Conservation (phyloP, 2,888 invertebrate species). For the Stegophylla sp. region DNA sequence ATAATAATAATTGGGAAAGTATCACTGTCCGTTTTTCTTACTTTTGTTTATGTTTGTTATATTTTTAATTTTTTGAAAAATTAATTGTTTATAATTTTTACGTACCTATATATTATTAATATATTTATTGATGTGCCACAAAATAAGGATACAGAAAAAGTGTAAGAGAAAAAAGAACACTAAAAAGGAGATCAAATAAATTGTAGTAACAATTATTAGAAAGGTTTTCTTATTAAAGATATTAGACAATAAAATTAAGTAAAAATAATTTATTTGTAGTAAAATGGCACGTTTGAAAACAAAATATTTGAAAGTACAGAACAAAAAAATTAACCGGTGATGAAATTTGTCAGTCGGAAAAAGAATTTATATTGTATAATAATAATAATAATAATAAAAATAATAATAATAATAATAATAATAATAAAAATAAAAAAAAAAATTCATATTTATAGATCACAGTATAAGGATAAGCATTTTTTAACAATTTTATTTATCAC, state of each 20-base stretch:
- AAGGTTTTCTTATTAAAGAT: slow-evolving; percentile 5
- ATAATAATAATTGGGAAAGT: slow-evolving; percentile 56
- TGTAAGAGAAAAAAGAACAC: slow-evolving; percentile 53
- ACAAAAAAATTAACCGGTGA: slow-evolving; percentile 50
- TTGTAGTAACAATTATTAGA: slow-evolving; percentile 45
- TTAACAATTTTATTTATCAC: slow-evolving; percentile 58
- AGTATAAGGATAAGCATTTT: slow-evolving; percentile 58
- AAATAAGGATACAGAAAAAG: slow-evolving; percentile 51
- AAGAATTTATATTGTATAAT: slow-evolving; percentile 36
- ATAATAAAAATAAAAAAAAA: slow-evolving; percentile 47
- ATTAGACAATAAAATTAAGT: slow-evolving; percentile 52
- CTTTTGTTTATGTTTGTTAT: slow-evolving; percentile 6
- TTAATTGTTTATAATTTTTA: slow-evolving; percentile 27
- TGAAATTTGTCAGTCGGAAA: slow-evolving; percentile 55
- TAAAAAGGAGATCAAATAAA: slow-evolving; percentile 54
- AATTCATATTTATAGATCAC: slow-evolving; percentile 58
- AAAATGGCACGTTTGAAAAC: slow-evolving; percentile 54
- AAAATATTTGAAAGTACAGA: slow-evolving; percentile 53
- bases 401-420: slow-evolving; percentile 31
- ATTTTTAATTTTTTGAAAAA: slow-evolving; percentile 12
- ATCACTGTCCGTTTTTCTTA: slow-evolving; percentile 46
- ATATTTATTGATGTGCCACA: slow-evolving; percentile 50
- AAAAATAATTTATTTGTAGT: slow-evolving; percentile 55
- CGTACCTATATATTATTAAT: slow-evolving; percentile 23
- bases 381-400: slow-evolving; percentile 50